Percentiles rank a stretch among this genome's conserved stretches.
These are phyloP conservation scores for Heloderma charlesbogerti DNA, from an alignment of 2,113 vertebrate genomes.

Conservation along the genomic window DNA sequence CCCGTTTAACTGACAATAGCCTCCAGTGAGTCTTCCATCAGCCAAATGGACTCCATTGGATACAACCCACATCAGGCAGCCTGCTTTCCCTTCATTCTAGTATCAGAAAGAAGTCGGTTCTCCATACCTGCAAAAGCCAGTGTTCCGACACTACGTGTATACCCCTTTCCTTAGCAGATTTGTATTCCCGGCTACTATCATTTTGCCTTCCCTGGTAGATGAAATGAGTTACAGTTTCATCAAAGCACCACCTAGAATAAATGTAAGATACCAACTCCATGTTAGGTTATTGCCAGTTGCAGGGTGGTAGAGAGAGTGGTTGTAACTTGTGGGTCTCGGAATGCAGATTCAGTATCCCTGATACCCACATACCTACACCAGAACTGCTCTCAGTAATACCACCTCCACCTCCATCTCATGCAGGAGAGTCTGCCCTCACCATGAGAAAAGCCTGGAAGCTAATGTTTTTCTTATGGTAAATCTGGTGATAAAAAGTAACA, in stretches of 20 bases:
- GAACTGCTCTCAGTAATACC: background rate
- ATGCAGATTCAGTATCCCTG: background rate
- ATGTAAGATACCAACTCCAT: slow-evolving; percentile 16
- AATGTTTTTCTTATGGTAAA: background rate
- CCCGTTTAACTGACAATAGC: no score
- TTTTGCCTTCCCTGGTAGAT: slow-evolving; percentile 95
- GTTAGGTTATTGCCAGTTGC: background rate
- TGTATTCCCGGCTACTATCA: slow-evolving; percentile 92
- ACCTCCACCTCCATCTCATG: background rate
- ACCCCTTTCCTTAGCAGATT: slow-evolving; percentile 88
- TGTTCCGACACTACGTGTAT: slow-evolving; percentile 92
- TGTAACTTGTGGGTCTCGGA: background rate
- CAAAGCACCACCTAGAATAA: slow-evolving; percentile 89
- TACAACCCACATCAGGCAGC: background rate
- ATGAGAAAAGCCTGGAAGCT: background rate
- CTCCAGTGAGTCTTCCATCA: background rate
- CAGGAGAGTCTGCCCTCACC: background rate
- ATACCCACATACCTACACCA: background rate
- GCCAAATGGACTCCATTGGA: background rate
- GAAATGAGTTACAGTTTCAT: slow-evolving; percentile 96
- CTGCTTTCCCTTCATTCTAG: background rate
- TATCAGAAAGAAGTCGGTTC: background rate
- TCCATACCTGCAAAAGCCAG: slow-evolving; percentile 92
- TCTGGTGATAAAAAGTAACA: background rate
- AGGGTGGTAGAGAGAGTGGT: background rate